Evolutionary conservation across 2,888 invertebrate species (phyloP).

Genomic region (Noctua janthina): DNA sequence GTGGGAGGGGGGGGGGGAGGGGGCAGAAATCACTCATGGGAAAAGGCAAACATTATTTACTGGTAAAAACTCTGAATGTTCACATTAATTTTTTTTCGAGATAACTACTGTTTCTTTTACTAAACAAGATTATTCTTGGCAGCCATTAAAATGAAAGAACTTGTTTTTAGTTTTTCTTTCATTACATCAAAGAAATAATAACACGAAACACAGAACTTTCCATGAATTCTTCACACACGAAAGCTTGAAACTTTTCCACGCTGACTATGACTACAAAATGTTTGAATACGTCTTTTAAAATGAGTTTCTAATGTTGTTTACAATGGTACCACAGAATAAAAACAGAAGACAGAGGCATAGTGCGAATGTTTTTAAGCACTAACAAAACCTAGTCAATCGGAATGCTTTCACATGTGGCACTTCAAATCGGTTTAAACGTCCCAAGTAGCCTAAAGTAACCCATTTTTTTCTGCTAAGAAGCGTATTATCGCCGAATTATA

Average conservation of each 20-base stretch:
- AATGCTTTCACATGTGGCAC: not conserved
- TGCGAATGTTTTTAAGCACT: not conserved
- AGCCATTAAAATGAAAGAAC: conserved; percentile 19
- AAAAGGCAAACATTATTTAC: not conserved
- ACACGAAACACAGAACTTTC: not conserved
- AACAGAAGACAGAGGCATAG: not conserved
- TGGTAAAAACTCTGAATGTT: not conserved
- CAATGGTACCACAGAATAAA: not conserved
- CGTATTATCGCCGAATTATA: not conserved
- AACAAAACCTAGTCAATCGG: not conserved
- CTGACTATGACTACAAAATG: not conserved
- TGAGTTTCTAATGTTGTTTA: not conserved
- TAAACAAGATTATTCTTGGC: not conserved
- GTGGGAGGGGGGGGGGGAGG: no score
- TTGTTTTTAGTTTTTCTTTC: not conserved
- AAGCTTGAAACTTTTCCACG: conserved; percentile 23
- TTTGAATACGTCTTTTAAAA: conserved; percentile 23
- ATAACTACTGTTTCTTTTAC: not conserved
- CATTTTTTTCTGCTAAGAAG: not conserved
- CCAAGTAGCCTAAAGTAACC: not conserved
- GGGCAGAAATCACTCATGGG: not conserved
- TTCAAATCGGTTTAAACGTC: not conserved
- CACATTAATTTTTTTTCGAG: not conserved
- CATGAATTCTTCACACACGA: conserved; percentile 15
- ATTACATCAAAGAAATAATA: conserved; percentile 18